A percentile compares a stretch with the other conserved stretches of the same genome.
Evolutionary conservation across 2,797 vertebrate genomes (phyloP).

Genomic region (Peromyscus attwateri): DNA sequence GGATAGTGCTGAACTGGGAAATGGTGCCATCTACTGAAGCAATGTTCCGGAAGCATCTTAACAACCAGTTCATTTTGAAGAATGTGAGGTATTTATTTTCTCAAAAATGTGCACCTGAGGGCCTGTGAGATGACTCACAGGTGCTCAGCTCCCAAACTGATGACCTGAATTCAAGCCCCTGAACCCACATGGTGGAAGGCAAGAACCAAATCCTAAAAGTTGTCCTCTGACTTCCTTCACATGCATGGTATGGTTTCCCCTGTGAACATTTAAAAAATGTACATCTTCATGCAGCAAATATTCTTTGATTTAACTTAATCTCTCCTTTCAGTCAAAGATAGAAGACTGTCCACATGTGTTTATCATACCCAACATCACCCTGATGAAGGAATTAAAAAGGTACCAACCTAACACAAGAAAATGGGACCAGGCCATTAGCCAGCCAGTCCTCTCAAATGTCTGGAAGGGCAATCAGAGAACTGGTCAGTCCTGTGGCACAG

Average conservation of each 20-base stretch:
- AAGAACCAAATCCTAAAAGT: not conserved
- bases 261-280: not conserved
- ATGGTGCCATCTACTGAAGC: conserved; percentile 76
- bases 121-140: not conserved
- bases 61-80: conserved; percentile 34
- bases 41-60: conserved; percentile 24
- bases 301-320: conserved; percentile 34
- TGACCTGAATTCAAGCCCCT: not conserved
- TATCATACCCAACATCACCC: not conserved
- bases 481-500: not conserved
- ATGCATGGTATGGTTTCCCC: not conserved
- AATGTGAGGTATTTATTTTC: not conserved
- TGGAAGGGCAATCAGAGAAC: conserved; percentile 29
- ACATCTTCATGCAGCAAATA: conserved; percentile 10
- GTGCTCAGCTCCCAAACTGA: not conserved
- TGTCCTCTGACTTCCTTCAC: not conserved
- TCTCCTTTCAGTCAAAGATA: not conserved
- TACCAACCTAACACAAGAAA: conserved; percentile 26
- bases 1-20: conserved; percentile 57
- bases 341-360: not conserved
- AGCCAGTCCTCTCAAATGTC: not conserved
- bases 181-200: not conserved
- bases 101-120: not conserved
- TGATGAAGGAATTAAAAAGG: conserved; percentile 13
- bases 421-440: not conserved